phyloP scores from a whole-genome alignment of 2,113 vertebrate species.

The Sceloporus tristichus region DNA sequence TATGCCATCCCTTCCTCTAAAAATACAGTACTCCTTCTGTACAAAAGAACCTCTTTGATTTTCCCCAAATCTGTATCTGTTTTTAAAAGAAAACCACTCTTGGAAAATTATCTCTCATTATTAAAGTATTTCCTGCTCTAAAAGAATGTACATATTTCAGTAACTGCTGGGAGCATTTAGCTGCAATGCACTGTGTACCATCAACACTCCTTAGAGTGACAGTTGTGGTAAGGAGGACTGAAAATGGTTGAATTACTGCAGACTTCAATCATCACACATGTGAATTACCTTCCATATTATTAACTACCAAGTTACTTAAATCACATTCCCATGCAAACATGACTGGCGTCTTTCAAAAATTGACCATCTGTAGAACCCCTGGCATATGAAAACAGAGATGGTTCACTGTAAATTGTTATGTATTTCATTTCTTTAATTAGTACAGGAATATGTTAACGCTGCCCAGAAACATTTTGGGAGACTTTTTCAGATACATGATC shows the following conservation, averaged over 20 bases:
- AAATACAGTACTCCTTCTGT: background rate
- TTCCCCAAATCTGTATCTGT: constrained; percentile 51
- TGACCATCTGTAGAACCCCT: constrained; percentile 23
- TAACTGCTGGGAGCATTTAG: constrained; percentile 67
- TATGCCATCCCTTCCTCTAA: no score
- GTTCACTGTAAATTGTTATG: constrained; percentile 47
- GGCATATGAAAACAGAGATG: constrained; percentile 56
- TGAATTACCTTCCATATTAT: constrained; percentile 58
- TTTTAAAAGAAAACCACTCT: constrained; percentile 63
- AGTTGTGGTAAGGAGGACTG: constrained; percentile 65
- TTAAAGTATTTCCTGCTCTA: constrained; percentile 67
- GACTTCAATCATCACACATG: constrained; percentile 59
- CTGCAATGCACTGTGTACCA: constrained; percentile 60
- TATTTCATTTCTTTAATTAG: constrained; percentile 8
- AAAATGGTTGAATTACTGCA: constrained; percentile 70
- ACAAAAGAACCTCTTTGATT: constrained; percentile 25
- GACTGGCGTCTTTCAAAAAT: constrained; percentile 59
- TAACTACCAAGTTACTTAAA: constrained; percentile 61
- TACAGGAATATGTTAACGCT: constrained; percentile 36
- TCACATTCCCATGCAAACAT: constrained; percentile 39
- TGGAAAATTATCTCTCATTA: constrained; percentile 63
- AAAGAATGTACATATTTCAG: constrained; percentile 52
- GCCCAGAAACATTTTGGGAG: background rate
- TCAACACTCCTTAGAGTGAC: constrained; percentile 65
- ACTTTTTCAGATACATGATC: background rate